phyloP scores from a whole-genome alignment of 1,140 invertebrate genomes.

The Catajapyx aquilonaris region DNA sequence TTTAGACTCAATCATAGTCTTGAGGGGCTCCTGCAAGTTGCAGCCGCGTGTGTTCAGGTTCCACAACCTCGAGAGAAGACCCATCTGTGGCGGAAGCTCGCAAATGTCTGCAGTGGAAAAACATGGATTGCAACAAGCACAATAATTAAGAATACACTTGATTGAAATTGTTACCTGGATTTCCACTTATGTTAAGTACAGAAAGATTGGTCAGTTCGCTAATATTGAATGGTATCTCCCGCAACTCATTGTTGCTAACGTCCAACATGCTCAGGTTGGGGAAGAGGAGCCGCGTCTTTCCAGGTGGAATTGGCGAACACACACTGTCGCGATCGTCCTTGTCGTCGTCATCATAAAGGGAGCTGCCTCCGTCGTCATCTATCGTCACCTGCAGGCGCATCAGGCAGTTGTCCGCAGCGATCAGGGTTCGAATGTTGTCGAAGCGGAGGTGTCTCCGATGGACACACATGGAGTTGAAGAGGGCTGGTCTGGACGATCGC shows the following conservation, averaged over 20 bases:
- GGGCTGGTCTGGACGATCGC: constrained; percentile 41
- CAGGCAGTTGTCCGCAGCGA: constrained; percentile 68
- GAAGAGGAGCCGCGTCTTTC: constrained; percentile 52
- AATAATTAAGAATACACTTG: too few relatives aligned
- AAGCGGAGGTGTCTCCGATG: constrained; percentile 61
- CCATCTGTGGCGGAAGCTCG: constrained; percentile 84
- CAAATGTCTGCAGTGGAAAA: constrained; percentile 35
- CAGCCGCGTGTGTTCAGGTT: constrained; percentile 86
- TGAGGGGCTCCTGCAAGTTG: constrained; percentile 65
- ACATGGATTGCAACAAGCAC: constrained; percentile 1
- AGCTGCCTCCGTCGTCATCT: constrained; percentile 36
- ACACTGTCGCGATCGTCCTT: constrained; percentile 30
- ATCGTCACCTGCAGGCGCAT: constrained; percentile 53
- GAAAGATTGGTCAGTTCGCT: constrained; percentile 72
- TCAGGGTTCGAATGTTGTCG: constrained; percentile 56
- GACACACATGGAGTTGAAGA: constrained; percentile 56
- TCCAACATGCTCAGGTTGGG: constrained; percentile 89
- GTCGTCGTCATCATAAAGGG: constrained; percentile 17
- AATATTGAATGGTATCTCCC: constrained; percentile 59
- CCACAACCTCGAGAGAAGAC: constrained; percentile 78
- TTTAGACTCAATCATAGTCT: constrained; percentile 77
- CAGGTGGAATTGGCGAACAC: constrained; percentile 7
- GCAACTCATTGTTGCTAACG: constrained; percentile 68
- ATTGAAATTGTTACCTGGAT: constrained; percentile 37
- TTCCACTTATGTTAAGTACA: constrained; percentile 83